Evolutionary conservation across 2,113 vertebrate genomes (phyloP), one percentile per base, ranked within the genome.

Genomic region (Stercorarius parasiticus): DNA sequence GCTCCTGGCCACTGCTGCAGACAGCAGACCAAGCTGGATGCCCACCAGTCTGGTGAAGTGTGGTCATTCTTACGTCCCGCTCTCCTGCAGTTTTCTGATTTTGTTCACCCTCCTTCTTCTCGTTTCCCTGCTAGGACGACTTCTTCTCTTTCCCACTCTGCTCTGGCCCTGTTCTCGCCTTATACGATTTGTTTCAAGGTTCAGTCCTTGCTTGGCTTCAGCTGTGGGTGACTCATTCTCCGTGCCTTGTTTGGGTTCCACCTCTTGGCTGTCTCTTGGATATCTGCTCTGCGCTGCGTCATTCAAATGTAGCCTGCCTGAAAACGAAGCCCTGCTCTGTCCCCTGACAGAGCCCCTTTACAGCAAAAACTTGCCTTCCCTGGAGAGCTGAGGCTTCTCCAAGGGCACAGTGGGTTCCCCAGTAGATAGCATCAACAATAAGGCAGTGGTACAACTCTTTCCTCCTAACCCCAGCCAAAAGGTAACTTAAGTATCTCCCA

Each of bases 191-290:
- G 49, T 70, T 78, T 95, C 78, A 73, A 9, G 0, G 1, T 72
- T 95, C 89, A 94, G 84, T 55, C 71, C 26, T 78, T 66, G 91
- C 89, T 95, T 96, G 96, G 94, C 91, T 90, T 85, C 4, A 2
- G 50, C 67, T 62, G 42, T 34, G 58, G 50, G 62, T 96, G 97
- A 97, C 89, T 97, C 97, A 96, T 55, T 90, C 42, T 43, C 50
- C 2, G 10, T 1, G 82, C 66, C 89, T 96, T 88, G 91, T 87
- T 84, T 83, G 6, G 1, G 23, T 95, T 89, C 90, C 91, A 86
- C 78, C 94, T 97, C 93, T 61, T 91, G 64, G 91, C 95, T 94
- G 40, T 77, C 42, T 90, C 84, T 77, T 70, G 87, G 89, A 97
- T 71, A 86, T 95, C 86, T 97, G 96, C 65, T 92, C 66, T 77